These are phyloP conservation scores for Hypsibius dujardini DNA, from an alignment of 1,140 invertebrate genomes.

Conservation along the genomic window DNA sequence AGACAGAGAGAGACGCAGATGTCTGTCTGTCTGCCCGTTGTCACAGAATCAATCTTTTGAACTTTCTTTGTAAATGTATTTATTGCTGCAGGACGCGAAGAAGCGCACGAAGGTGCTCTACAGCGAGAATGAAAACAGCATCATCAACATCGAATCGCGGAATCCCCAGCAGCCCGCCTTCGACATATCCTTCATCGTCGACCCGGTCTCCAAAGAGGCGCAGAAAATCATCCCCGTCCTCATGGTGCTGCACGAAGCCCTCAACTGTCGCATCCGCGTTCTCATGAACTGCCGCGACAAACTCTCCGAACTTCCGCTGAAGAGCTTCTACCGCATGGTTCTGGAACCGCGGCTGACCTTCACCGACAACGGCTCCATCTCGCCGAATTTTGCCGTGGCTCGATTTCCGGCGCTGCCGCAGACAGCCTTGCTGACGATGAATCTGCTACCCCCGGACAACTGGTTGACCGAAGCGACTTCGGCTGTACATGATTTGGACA, in stretches of 20 bases:
- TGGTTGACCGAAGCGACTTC: constrained; percentile 87
- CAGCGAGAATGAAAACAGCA: constrained; percentile 36
- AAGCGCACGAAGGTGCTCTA: neutral
- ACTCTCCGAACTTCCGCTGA: constrained; percentile 92
- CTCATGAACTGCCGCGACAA: constrained; percentile 84
- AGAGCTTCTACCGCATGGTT: constrained; percentile 92
- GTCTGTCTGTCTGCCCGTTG: no score
- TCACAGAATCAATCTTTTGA: no score
- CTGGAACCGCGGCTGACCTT: constrained; percentile 73
- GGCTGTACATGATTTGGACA: constrained; percentile 94
- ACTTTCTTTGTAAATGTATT: no score
- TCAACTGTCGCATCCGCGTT: constrained; percentile 74
- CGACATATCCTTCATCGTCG: constrained; percentile 63
- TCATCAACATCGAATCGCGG: constrained; percentile 49
- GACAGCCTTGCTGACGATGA: constrained; percentile 79
- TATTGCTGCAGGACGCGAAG: constrained; percentile 2
- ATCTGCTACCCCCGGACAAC: constrained; percentile 87
- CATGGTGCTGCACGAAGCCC: constrained; percentile 50
- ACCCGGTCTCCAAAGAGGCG: constrained; percentile 64
- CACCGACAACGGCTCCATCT: constrained; percentile 42
- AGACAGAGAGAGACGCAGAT: no score
- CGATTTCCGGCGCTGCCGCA: constrained; percentile 59
- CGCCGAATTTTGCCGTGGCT: constrained; percentile 27
- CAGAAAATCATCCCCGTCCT: constrained; percentile 80
- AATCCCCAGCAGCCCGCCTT: constrained; percentile 49